Conservation (phyloP, 2,888 invertebrate species). For the Homarus gammarus region DNA sequence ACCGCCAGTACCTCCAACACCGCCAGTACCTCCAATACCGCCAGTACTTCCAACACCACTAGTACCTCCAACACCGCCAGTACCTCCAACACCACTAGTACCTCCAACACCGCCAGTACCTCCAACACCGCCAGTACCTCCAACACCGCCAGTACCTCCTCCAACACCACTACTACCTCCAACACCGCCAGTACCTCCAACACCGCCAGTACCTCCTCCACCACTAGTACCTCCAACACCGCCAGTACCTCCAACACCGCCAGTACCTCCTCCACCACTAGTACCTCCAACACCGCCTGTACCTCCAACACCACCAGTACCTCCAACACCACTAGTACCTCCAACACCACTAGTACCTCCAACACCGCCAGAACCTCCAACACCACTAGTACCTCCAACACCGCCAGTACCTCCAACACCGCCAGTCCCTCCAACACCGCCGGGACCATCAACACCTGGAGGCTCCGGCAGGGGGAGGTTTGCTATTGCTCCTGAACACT, state of each 20-base stretch:
- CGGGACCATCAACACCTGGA: constrained; percentile 36
- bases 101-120: neutral
- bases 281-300: neutral
- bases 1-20: neutral
- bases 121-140: neutral
- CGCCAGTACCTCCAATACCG: neutral
- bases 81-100: neutral
- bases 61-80: neutral
- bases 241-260: neutral
- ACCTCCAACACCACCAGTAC: neutral
- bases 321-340: neutral
- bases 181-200: neutral
- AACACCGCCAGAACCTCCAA: neutral
- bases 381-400: neutral
- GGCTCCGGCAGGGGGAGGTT: constrained; percentile 48
- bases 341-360: neutral
- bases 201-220: neutral
- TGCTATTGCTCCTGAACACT: constrained; percentile 56
- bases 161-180: neutral
- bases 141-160: neutral
- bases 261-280: neutral
- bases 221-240: neutral
- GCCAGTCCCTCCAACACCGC: neutral
- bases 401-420: neutral
- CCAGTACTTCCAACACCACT: neutral